These are phyloP conservation scores for Parauchenoglanis ngamensis DNA, from an alignment of 2,797 vertebrate genomes.

Conservation along the genomic window DNA sequence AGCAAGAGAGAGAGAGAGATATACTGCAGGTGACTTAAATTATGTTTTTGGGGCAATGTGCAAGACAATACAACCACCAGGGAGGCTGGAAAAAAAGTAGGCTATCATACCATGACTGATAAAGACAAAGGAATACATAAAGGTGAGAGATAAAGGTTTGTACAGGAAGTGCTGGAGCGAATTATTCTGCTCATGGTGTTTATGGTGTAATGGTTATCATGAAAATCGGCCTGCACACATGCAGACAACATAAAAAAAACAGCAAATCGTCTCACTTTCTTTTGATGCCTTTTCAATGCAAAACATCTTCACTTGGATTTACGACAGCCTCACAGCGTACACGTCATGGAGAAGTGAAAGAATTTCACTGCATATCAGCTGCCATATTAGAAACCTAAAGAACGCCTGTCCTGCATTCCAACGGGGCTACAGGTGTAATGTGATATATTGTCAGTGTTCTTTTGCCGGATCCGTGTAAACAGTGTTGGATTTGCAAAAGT, in stretches of 20 bases:
- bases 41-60: slow-evolving; percentile 56
- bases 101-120: slow-evolving; percentile 40
- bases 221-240: slow-evolving; percentile 63
- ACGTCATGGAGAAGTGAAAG: slow-evolving; percentile 61
- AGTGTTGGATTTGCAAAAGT: background rate
- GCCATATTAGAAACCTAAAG: background rate
- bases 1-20: slow-evolving; percentile 21
- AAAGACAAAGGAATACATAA: slow-evolving; percentile 48
- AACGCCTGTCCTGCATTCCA: background rate
- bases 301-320: slow-evolving; percentile 26
- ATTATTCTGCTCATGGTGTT: slow-evolving; percentile 72
- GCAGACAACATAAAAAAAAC: slow-evolving; percentile 43
- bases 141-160: slow-evolving; percentile 62
- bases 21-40: slow-evolving; percentile 49
- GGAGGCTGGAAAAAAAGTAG: slow-evolving; percentile 53
- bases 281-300: slow-evolving; percentile 39
- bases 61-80: slow-evolving; percentile 56
- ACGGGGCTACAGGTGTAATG: background rate
- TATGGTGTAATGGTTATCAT: slow-evolving; percentile 69
- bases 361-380: background rate
- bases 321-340: background rate
- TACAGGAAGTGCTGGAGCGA: slow-evolving; percentile 69
- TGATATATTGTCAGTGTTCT: background rate
- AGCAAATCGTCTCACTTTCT: slow-evolving; percentile 30
- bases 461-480: background rate